Base-by-base conservation (phyloP, 2,888 invertebrate species). In the Lasioglossum calceatum region DNA sequence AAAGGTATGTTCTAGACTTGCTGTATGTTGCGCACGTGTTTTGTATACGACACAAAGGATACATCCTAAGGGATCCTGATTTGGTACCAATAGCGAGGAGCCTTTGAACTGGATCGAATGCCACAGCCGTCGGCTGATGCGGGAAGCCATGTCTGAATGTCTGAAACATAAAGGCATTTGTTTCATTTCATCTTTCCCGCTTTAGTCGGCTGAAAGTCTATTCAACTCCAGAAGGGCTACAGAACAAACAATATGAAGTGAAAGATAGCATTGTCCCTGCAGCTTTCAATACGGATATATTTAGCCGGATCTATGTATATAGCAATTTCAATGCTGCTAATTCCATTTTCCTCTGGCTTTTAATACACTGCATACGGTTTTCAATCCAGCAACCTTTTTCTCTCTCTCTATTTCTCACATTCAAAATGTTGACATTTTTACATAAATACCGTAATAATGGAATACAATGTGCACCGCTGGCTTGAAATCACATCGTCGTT, bases 71-170 rank as follows among this genome's bases (percentile, higher is more conserved):
- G 92, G 98, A 98, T 94, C 99, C 99, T 92, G 97, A 97, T 96
- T 98, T 99, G 94, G 99, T 99, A 87, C 99, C 99, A 95, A 99
- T 98, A 91, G 99, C 99, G 95, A 99, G 97, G 89, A 99, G 97
- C 95, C 98, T 98, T 96, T 99, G 99, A 93, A 99, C 98, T 90
- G 99, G 99, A 96, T 99, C 99, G 96, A 98, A 99, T 87, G 99
- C 99, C 96, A 99, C 96, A 86, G 99, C 98, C 92, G 99, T 99
- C 77, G 99, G 99, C 93, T 99, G 98, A 96, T 98, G 98, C 91
- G 99, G 99, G 96, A 99, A 99, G 93, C 99, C 99, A 97, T 99
- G 99, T 82, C 99, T 98, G 96, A 99, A 98, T 92, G 98, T 98
- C 98, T 98, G 97, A 75, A 97, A 97, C 96, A 96, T 96, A 96